A percentile compares a stretch with the other conserved stretches of the same genome.
Conservation (phyloP, 2,888 invertebrate genomes). For the Nebria salina region DNA sequence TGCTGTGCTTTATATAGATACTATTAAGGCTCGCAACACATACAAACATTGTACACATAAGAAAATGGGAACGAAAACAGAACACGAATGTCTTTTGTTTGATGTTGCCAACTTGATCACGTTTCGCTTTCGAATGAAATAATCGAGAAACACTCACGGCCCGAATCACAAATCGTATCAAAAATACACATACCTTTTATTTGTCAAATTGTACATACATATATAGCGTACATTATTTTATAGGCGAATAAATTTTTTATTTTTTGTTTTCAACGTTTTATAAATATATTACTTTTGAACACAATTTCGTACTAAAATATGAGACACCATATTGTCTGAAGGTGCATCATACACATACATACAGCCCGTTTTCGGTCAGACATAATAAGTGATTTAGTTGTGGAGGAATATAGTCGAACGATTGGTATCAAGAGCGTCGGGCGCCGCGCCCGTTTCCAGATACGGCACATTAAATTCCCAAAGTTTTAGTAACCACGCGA, state of each 20-base stretch:
- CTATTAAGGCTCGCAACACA: not conserved
- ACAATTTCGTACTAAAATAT: constrained; percentile 7
- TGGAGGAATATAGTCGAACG: constrained; percentile 14
- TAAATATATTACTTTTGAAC: no score
- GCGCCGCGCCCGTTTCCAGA: constrained; percentile 48
- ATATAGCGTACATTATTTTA: not conserved
- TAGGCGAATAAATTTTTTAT: not conserved
- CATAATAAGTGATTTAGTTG: not conserved
- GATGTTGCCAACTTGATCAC: not conserved
- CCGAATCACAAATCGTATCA: not conserved
- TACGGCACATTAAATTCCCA: constrained; percentile 58
- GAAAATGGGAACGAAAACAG: not conserved
- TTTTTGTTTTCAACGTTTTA: not conserved
- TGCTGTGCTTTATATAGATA: no score
- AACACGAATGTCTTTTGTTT: not conserved
- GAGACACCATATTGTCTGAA: constrained; percentile 4
- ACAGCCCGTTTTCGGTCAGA: not conserved
- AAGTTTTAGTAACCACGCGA: constrained; percentile 53
- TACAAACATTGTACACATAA: not conserved
- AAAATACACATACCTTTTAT: not conserved
- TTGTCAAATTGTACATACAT: not conserved
- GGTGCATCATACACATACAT: not conserved
- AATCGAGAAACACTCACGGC: not conserved
- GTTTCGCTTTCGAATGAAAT: not conserved
- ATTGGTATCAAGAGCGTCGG: constrained; percentile 10